Conservation (phyloP, 2,888 invertebrate species). For the Isoperla grammatica region DNA sequence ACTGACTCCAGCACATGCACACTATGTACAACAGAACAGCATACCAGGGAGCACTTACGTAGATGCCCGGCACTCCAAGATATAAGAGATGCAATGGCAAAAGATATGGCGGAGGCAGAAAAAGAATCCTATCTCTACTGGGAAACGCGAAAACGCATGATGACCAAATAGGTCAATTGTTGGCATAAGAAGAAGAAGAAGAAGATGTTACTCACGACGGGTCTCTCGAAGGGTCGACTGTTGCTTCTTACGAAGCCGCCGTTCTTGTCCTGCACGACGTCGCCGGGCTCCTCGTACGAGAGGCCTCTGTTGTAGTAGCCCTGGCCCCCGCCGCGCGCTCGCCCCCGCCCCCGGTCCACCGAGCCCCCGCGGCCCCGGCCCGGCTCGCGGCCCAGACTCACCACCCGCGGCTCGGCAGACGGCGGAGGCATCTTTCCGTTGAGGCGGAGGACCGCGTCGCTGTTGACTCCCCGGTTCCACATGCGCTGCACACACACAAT, state of each 20-base stretch:
- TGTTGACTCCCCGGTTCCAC: conserved; percentile 53
- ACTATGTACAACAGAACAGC: too few species aligned
- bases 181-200: too few species aligned
- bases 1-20: too few species aligned
- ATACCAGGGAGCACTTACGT: too few species aligned
- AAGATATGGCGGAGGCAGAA: too few species aligned
- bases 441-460: conserved; percentile 45
- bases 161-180: too few species aligned
- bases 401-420: conserved; percentile 33
- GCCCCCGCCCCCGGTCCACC: conserved; percentile 34
- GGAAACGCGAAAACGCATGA: too few species aligned
- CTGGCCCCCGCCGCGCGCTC: conserved; percentile 36
- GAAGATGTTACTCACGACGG: conserved; percentile 33
- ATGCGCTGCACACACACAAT: conserved; percentile 44
- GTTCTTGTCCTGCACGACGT: conserved; percentile 32
- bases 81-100: too few species aligned
- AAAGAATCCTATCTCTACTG: too few species aligned
- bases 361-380: conserved; percentile 36
- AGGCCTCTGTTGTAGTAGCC: conserved; percentile 43
- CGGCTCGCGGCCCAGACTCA: conserved; percentile 25
- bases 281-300: conserved; percentile 46
- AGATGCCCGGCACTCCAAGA: too few species aligned
- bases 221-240: conserved; percentile 34
- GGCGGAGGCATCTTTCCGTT: conserved; percentile 37
- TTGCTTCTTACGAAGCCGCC: background rate